Base-by-base conservation (phyloP, 2,797 vertebrate species). In the Acanthiza pusilla region DNA sequence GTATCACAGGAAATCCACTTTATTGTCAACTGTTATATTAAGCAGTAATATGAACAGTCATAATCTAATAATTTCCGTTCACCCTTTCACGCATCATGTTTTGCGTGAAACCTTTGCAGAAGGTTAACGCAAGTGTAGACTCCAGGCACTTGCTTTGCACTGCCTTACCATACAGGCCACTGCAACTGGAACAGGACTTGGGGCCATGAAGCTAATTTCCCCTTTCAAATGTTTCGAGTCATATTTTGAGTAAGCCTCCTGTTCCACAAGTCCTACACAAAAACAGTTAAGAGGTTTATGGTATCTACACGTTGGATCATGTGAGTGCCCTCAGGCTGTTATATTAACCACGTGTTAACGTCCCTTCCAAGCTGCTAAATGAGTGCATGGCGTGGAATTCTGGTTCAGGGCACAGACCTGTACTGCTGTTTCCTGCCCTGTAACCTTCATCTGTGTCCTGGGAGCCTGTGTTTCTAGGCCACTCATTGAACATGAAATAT, bases 341-440 rank as follows among this genome's bases (percentile, higher is more conserved):
- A 7, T 8, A 4, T 17, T 53, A 16, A 34, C 9, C 12, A 16
- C 13, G 10, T 2, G 3, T 51, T 63, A 34, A 32, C 0, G 2
- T 36, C 21, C 19, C 19, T 60, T 40, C 16, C 38, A 34, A 5
- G 1, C 16, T 63, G 4, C 40, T 71, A 42, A 32, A 65, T 11
- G 19, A 77, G 13, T 18, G 16, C 4, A 5, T 23, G 62, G 11
- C 15, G 36, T 15, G 68, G 16, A 60, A 26, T 53, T 67, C 45
- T 81, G n/a, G 7, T 34, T 27, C 22, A 61, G 20, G 7, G 26
- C 25, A 61, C 27, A 68, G 45, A 75, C 7, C 26, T 62, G 23
- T 9, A 5, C 30, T 55, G 11, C 20, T 67, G 6, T 27, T 67
- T 36, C 23, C 32, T 66, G 29, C 5, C 42, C 34, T 54, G 11